Base-by-base conservation (phyloP, 2,113 vertebrate species). In the Odocoileus virginianus region DNA sequence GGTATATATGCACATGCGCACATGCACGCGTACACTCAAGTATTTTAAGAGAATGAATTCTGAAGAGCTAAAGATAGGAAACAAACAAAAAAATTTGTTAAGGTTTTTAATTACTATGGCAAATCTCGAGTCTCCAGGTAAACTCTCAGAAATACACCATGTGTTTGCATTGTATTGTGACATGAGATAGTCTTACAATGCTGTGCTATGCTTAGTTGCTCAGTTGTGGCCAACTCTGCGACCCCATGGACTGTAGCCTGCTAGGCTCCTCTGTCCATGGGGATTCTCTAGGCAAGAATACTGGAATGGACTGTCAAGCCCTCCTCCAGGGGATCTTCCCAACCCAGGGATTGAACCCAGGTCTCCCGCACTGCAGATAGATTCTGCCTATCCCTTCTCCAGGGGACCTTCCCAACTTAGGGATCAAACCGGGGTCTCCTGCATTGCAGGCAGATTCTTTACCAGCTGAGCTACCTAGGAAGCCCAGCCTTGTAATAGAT, bases 221-320 rank as follows among this genome's bases (percentile, higher is more conserved):
- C 67, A 23, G 19, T 40, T 19, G 12, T 71, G 67, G n/a, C 67
- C 0, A 0, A 71, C 67, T 40, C 10, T 71, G 67, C 0, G 2
- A 23, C n/a, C n/a, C 19, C n/a, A 71, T 71, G n/a, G 19, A 40
- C 67, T 71, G 10, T 40, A 71, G 67, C n/a, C 67, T 40, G 10
- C n/a, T 19, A 71, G n/a, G 67, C n/a, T 23, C 67, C 67, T 40
- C 67, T 71, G n/a, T 23, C n/a, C 67, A 23, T 23, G n/a, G n/a
- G n/a, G 36, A 74, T 23, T 74, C 19, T 74, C 19, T 40, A 23
- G 67, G 67, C 19, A 74, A 40, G n/a, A 74, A 74, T 74, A 40
- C 67, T 40, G 19, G n/a, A 74, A 9, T 74, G n/a, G 36, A 11
- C 23, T 74, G n/a, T 5, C 67, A 6, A 0, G 67, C 67, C 5